A percentile compares a stretch with the other conserved stretches of the same genome.
These are phyloP conservation scores for Porites lobata DNA, from an alignment of 92 coral and sea anemone genomes.

Conservation along the genomic window DNA sequence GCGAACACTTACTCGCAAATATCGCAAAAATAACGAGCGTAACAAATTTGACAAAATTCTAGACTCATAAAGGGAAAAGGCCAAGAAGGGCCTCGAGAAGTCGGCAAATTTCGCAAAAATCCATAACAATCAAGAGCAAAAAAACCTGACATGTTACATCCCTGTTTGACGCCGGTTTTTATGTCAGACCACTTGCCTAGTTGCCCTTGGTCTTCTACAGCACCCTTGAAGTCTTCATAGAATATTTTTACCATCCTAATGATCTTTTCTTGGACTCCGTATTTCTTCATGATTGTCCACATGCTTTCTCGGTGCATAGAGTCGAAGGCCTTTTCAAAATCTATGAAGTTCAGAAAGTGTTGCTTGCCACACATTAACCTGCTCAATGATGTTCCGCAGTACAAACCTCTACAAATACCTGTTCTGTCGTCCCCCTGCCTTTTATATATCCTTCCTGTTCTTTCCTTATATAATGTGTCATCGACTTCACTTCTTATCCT, in stretches of 20 bases:
- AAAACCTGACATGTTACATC: too few species aligned
- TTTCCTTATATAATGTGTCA: constrained; percentile 20
- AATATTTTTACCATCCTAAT: background rate
- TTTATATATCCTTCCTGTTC: constrained; percentile 35
- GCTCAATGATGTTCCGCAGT: constrained; percentile 52
- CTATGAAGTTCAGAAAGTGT: background rate
- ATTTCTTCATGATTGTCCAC: constrained; percentile 40
- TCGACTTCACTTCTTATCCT: constrained; percentile 8
- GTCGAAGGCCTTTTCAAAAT: constrained; percentile 60
- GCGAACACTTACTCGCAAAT: too few species aligned
- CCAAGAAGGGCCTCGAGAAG: too few species aligned
- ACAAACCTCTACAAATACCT: constrained; percentile 21
- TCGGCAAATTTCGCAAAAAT: too few species aligned
- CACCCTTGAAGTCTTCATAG: background rate
- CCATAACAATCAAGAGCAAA: background rate
- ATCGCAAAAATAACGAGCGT: too few species aligned
- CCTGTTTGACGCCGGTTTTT: too few species aligned
- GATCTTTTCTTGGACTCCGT: constrained; percentile 52
- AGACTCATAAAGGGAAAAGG: too few species aligned
- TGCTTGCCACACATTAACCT: background rate
- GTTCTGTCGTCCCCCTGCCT: constrained; percentile 48
- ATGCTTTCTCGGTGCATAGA: constrained; percentile 21
- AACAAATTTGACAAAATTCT: too few species aligned
- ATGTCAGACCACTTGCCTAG: too few species aligned
- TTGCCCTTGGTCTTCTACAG: background rate